Evolutionary conservation across 1,140 invertebrate species (phyloP).

Genomic region (Pogonomyrmex californicus): DNA sequence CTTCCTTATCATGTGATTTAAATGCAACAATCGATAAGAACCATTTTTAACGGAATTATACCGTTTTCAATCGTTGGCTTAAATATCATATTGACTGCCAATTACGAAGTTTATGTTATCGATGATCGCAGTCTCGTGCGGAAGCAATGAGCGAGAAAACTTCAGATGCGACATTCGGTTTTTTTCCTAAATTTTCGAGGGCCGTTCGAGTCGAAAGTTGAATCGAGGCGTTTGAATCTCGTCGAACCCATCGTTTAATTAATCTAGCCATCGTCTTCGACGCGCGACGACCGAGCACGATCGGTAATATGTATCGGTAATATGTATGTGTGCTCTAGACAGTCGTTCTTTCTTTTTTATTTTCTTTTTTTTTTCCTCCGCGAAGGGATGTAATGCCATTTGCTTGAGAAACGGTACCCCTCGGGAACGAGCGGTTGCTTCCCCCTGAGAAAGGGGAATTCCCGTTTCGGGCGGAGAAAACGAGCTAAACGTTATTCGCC

Average conservation of each 20-base stretch:
- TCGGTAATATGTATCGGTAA: neutral
- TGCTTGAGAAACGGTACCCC: neutral
- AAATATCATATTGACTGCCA: neutral
- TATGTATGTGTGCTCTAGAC: constrained; percentile 19
- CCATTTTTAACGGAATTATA: neutral
- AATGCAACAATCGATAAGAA: neutral
- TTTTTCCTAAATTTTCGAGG: constrained; percentile 21
- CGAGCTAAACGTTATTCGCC: constrained; percentile 44
- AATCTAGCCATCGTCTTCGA: constrained; percentile 41
- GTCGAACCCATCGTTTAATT: constrained; percentile 48
- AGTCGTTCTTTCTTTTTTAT: neutral
- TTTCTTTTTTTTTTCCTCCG: neutral
- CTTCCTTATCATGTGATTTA: neutral
- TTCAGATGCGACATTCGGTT: constrained; percentile 14
- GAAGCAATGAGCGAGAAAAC: neutral
- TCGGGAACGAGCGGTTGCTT: neutral
- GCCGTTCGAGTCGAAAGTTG: neutral
- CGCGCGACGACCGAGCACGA: constrained; percentile 33
- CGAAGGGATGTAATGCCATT: neutral
- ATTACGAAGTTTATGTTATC: neutral
- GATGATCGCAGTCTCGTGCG: constrained; percentile 48
- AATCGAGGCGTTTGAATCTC: constrained; percentile 6
- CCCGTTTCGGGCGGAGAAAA: constrained; percentile 30
- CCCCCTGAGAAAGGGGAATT: neutral
- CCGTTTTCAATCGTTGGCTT: neutral